phyloP scores from a whole-genome alignment of 2,113 vertebrate genomes.

The Bucco capensis region DNA sequence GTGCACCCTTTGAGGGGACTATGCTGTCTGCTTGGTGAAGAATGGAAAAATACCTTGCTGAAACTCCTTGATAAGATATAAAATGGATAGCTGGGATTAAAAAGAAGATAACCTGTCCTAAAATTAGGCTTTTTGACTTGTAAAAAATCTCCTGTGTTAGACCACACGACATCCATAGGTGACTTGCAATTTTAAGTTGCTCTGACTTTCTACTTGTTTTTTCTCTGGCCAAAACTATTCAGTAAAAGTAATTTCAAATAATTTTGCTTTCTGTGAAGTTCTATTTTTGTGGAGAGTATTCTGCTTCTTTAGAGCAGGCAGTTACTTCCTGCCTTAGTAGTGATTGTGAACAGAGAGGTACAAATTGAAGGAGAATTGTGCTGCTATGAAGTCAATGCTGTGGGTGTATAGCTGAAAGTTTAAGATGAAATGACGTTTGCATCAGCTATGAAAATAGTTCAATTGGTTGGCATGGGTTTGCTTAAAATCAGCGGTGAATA shows the following conservation, averaged over 20 bases:
- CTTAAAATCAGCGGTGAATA: not conserved
- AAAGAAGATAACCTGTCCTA: not conserved
- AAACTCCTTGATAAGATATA: not conserved
- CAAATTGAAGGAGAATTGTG: not conserved
- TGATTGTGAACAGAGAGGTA: not conserved
- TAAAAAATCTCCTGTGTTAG: not conserved
- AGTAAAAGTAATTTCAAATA: not conserved
- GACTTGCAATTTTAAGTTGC: not conserved
- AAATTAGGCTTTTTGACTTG: not conserved
- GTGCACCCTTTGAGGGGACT: not conserved
- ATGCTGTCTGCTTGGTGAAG: not conserved
- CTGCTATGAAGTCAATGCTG: not conserved
- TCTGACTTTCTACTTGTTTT: not conserved
- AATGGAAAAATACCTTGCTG: not conserved
- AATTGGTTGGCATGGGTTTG: not conserved
- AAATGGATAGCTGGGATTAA: not conserved
- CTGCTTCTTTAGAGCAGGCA: not conserved
- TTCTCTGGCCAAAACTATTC: not conserved
- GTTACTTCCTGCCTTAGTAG: not conserved
- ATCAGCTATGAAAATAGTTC: not conserved
- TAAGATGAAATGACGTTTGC: not conserved
- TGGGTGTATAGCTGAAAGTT: conserved; percentile 12
- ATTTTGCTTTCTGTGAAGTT: not conserved
- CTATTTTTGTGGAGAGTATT: not conserved
- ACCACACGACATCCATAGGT: not conserved